These are phyloP conservation scores for Crematogaster levior DNA, from an alignment of 2,888 invertebrate species.

Conservation along the genomic window DNA sequence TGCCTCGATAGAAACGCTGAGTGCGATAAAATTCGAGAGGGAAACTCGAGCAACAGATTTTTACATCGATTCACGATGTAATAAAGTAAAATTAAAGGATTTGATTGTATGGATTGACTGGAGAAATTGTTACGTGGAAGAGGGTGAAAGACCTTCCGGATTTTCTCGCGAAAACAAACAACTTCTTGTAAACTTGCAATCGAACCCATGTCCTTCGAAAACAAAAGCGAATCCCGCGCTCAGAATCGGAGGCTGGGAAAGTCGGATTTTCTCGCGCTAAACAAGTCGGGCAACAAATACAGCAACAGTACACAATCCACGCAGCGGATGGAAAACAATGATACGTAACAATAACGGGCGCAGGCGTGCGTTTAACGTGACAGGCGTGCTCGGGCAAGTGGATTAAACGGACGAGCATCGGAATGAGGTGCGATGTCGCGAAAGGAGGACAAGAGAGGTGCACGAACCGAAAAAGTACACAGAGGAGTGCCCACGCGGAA, in stretches of 20 bases:
- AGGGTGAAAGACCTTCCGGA: not conserved
- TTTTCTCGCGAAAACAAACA: too few species aligned
- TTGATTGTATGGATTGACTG: too few species aligned
- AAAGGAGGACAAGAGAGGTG: not conserved
- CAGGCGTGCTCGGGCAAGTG: constrained; percentile 8
- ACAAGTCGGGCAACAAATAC: constrained; percentile 5
- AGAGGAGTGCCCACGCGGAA: not conserved
- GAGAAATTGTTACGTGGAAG: not conserved
- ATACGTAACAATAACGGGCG: constrained; percentile 25
- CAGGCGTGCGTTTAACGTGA: constrained; percentile 24
- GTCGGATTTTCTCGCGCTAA: constrained; percentile 25
- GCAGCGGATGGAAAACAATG: constrained; percentile 3
- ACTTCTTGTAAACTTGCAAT: not conserved
- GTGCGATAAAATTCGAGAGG: not conserved
- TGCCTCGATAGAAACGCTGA: not conserved
- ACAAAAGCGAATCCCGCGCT: not conserved
- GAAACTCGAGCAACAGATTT: not conserved
- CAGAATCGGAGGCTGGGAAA: not conserved
- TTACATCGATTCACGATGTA: not conserved
- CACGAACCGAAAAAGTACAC: not conserved
- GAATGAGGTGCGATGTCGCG: constrained; percentile 23
- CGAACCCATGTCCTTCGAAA: not conserved
- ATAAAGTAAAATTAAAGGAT: not conserved
- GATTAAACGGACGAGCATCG: constrained; percentile 26
- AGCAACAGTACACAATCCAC: constrained; percentile 9